Evolutionary conservation across 2,113 vertebrate genomes (phyloP).

Genomic region (Saguinus imperator): DNA sequence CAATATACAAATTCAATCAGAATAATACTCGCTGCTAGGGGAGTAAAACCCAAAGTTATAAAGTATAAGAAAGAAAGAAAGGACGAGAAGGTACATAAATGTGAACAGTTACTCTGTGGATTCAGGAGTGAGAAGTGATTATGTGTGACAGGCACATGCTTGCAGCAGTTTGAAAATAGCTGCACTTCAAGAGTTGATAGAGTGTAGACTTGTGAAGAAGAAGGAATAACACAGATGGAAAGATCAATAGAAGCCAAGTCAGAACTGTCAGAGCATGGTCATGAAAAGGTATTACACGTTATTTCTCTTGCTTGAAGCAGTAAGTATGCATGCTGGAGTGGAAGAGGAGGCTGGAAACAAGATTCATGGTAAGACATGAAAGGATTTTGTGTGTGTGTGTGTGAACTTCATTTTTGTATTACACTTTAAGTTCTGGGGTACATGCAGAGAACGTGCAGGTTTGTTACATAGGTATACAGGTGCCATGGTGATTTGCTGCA

Average conservation of each 20-base stretch:
- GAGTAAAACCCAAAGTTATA: not conserved
- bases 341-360: not conserved
- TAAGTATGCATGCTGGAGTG: not conserved
- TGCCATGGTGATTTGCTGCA: too few species aligned
- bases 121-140: not conserved
- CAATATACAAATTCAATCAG: not conserved
- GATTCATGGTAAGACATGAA: not conserved
- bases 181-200: not conserved
- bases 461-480: too few species aligned
- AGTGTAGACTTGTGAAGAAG: not conserved
- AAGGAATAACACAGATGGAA: not conserved
- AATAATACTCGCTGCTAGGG: not conserved
- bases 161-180: not conserved
- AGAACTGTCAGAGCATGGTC: not conserved
- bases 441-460: too few species aligned
- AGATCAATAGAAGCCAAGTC: not conserved
- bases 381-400: not conserved
- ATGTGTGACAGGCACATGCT: not conserved
- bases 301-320: not conserved
- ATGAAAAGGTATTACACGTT: not conserved
- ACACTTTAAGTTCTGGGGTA: too few species aligned
- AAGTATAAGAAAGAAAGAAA: not conserved
- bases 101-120: not conserved
- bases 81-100: not conserved
- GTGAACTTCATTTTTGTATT: too few species aligned